phyloP scores from a whole-genome alignment of 2,797 vertebrate genomes.

The Hippocampus kuda region DNA sequence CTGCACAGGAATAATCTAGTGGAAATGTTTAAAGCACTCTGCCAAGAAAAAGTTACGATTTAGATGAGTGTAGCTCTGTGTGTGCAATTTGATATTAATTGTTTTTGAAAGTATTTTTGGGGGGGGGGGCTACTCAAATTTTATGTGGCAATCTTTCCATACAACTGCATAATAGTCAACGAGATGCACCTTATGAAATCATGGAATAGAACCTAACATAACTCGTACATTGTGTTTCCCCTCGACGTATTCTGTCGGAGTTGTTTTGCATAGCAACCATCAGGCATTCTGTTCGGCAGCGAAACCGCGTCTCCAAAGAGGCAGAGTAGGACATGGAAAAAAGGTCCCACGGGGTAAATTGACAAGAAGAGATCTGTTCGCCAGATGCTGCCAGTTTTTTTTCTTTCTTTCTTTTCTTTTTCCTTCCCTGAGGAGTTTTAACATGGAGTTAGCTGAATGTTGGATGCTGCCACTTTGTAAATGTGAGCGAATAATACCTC shows the following conservation, averaged over 20 bases:
- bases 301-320: slow-evolving; percentile 46
- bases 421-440: slow-evolving; percentile 51
- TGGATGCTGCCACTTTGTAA: slow-evolving; percentile 44
- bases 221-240: slow-evolving; percentile 47
- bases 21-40: slow-evolving; percentile 49
- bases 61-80: not conserved
- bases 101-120: slow-evolving; percentile 1
- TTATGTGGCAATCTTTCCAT: slow-evolving; percentile 9
- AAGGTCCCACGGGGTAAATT: slow-evolving; percentile 48
- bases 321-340: slow-evolving; percentile 45
- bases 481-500: slow-evolving; percentile 50
- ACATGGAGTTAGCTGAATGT: slow-evolving; percentile 49
- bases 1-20: slow-evolving; percentile 47
- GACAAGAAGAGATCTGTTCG: slow-evolving; percentile 62
- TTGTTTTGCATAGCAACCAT: slow-evolving; percentile 52
- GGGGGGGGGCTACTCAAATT: not conserved
- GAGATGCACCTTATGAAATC: slow-evolving; percentile 20
- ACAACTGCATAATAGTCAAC: not conserved
- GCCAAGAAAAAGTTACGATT: slow-evolving; percentile 37
- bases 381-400: slow-evolving; percentile 62
- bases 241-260: slow-evolving; percentile 43
- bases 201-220: slow-evolving; percentile 21
- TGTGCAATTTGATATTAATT: slow-evolving; percentile 20
- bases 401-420: no score
- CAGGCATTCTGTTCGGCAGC: slow-evolving; percentile 53